Evolutionary conservation across 2,113 vertebrate genomes (phyloP).

Genomic region (Xiphophorus hellerii): DNA sequence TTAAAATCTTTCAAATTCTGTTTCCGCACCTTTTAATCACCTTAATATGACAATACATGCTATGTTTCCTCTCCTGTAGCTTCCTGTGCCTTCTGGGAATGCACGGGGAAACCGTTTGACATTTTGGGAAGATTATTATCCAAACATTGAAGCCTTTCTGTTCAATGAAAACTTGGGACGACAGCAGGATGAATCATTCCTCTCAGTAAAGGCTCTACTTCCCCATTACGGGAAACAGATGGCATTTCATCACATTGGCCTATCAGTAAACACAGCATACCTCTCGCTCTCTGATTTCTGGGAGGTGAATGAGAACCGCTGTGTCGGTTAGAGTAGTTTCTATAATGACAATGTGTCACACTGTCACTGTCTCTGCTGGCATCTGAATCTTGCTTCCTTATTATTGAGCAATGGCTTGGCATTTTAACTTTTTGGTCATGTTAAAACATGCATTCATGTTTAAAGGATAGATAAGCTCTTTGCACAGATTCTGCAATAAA

Average conservation of each 20-base stretch:
- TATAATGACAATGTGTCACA: conserved; percentile 58
- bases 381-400: conserved; percentile 43
- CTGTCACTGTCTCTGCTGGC: conserved; percentile 40
- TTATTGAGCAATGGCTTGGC: conserved; percentile 21
- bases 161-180: conserved; percentile 54
- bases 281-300: conserved; percentile 38
- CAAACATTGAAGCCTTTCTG: conserved; percentile 53
- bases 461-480: conserved; percentile 52
- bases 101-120: conserved; percentile 1
- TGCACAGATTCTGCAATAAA: conserved; percentile 65
- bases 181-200: conserved; percentile 71
- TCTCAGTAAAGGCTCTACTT: conserved; percentile 48
- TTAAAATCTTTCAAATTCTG: neutral
- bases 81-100: neutral
- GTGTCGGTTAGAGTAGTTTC: conserved; percentile 31
- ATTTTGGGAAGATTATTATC: conserved; percentile 52
- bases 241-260: conserved; percentile 71
- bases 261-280: conserved; percentile 68
- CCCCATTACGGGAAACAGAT: conserved; percentile 67
- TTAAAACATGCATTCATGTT: conserved; percentile 40
- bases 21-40: neutral
- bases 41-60: neutral
- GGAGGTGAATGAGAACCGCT: conserved; percentile 30
- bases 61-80: neutral
- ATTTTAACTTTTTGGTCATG: conserved; percentile 21